Evolutionary conservation across 2,888 invertebrate genomes (phyloP).

Genomic region (Synergus japonicus): DNA sequence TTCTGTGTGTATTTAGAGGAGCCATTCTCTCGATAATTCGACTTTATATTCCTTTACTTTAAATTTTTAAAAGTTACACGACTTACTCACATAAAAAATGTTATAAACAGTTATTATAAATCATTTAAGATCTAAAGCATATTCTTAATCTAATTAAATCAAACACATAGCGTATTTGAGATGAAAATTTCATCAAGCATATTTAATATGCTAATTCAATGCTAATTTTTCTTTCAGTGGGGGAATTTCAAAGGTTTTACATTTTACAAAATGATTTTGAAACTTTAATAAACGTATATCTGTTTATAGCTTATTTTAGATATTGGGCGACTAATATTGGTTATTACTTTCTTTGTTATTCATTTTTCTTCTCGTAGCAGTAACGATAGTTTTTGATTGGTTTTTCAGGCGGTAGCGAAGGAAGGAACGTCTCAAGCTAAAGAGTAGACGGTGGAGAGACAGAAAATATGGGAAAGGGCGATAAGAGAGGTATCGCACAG

Average conservation of each 20-base stretch:
- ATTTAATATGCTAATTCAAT: not conserved
- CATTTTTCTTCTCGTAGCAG: constrained; percentile 21
- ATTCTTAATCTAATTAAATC: no score
- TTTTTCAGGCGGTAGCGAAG: constrained; percentile 56
- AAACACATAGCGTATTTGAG: no score
- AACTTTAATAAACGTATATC: no score
- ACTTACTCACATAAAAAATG: not conserved
- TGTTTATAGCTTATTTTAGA: no score
- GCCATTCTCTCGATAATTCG: not conserved
- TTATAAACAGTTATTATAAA: not conserved
- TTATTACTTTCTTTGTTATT: not conserved
- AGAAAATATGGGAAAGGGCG: constrained; percentile 79
- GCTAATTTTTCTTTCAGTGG: not conserved
- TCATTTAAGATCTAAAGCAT: no score
- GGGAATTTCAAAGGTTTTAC: not conserved
- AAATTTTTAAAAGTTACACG: not conserved
- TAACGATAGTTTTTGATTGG: constrained; percentile 50
- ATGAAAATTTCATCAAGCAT: no score
- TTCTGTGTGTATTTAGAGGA: constrained; percentile 45
- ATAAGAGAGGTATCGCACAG: constrained; percentile 78
- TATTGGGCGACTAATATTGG: not conserved
- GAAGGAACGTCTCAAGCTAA: constrained; percentile 63
- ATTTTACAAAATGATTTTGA: no score
- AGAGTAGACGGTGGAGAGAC: constrained; percentile 59
- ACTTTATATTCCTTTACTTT: not conserved